These are phyloP conservation scores for Dryobotodes eremita DNA, from an alignment of 2,888 invertebrate species.

Conservation along the genomic window DNA sequence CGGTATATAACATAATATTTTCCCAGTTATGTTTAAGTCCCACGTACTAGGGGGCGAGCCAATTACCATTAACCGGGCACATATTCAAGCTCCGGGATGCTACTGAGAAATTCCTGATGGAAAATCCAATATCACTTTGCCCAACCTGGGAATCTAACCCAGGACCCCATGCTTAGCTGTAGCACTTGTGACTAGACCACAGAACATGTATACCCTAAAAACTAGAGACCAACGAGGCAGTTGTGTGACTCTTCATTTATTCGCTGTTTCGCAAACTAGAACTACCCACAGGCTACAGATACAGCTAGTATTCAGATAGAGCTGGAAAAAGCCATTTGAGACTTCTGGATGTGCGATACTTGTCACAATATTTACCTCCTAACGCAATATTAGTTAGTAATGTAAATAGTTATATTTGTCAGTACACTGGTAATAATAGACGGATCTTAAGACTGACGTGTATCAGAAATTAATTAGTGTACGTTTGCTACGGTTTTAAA, in stretches of 20 bases:
- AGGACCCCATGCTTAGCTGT: neutral
- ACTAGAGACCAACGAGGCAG: neutral
- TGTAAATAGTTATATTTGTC: slow-evolving; percentile 69
- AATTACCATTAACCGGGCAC: too few relatives aligned
- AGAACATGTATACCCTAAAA: too few relatives aligned
- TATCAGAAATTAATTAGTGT: slow-evolving; percentile 70
- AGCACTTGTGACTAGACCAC: neutral
- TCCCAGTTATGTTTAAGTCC: too few relatives aligned
- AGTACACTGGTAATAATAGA: slow-evolving; percentile 82
- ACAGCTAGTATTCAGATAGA: neutral
- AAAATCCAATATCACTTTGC: neutral
- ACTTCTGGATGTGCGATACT: slow-evolving; percentile 46
- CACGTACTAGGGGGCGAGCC: too few relatives aligned
- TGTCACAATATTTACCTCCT: slow-evolving; percentile 58
- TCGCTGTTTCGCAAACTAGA: neutral
- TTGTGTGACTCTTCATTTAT: neutral
- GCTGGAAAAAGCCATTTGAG: neutral
- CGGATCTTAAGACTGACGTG: slow-evolving; percentile 87
- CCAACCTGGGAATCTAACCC: neutral
- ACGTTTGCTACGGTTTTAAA: slow-evolving; percentile 71
- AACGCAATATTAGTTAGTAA: slow-evolving; percentile 67
- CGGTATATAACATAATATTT: too few relatives aligned
- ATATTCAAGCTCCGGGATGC: too few relatives aligned
- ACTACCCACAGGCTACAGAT: neutral
- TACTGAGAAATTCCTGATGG: neutral